Percentiles rank a stretch among this genome's conserved stretches.
Evolutionary conservation across 92 coral and sea anemone species (phyloP).

Genomic region (Zoanthus gigantus): DNA sequence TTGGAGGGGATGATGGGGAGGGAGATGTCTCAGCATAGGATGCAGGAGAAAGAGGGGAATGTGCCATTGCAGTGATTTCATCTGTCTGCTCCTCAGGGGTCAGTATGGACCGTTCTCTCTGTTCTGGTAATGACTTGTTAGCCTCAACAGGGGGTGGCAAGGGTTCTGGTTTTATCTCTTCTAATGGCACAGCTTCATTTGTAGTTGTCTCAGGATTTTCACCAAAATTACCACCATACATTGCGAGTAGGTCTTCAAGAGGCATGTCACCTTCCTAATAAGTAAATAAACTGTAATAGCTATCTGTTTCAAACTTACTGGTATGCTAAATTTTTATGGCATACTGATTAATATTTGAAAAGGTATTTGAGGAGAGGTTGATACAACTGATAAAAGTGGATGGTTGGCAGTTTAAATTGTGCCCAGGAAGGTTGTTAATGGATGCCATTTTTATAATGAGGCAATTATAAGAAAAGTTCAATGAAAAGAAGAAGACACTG

Average conservation of each 20-base stretch:
- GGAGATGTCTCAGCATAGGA: slow-evolving; percentile 66
- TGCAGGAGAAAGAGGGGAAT: slow-evolving; percentile 68
- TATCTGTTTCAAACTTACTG: background rate
- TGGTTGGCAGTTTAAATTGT: too few relatives aligned
- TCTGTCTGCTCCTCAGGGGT: slow-evolving; percentile 16
- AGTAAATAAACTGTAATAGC: background rate
- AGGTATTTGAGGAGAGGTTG: too few relatives aligned
- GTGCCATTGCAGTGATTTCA: slow-evolving; percentile 57
- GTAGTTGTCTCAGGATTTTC: slow-evolving; percentile 67
- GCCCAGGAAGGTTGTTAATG: too few relatives aligned
- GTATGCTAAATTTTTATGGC: too few relatives aligned
- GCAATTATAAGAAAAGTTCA: too few relatives aligned
- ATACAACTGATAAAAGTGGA: too few relatives aligned
- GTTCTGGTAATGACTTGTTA: slow-evolving; percentile 52
- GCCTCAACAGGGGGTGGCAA: slow-evolving; percentile 89
- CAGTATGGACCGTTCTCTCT: slow-evolving; percentile 18
- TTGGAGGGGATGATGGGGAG: slow-evolving; percentile 85
- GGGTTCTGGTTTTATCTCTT: slow-evolving; percentile 91
- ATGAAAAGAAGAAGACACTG: too few relatives aligned
- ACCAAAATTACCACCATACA: slow-evolving; percentile 86
- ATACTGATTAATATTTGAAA: too few relatives aligned
- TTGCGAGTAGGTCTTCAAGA: slow-evolving; percentile 87
- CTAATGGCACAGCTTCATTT: slow-evolving; percentile 73
- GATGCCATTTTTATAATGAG: too few relatives aligned
- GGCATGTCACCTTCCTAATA: slow-evolving; percentile 97